Conservation (phyloP, 2,797 vertebrate genomes). For the Gallinago stenura region DNA sequence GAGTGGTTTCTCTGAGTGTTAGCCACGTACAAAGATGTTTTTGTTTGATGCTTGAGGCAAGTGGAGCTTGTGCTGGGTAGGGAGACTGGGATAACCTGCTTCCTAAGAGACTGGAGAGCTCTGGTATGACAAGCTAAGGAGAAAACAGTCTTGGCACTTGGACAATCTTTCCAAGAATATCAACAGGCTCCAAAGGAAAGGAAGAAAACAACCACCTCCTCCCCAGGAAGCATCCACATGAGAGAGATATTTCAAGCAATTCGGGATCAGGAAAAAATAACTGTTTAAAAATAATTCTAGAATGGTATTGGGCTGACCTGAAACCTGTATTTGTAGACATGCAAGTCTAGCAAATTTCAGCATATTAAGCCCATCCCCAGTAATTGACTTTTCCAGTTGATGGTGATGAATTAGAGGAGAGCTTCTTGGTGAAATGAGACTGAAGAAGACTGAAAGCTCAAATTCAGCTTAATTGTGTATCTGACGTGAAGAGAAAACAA, state of each 20-base stretch:
- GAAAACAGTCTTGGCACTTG: not conserved
- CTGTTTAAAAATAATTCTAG: not conserved
- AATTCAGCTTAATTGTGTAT: not conserved
- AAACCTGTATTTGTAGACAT: not conserved
- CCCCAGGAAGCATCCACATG: not conserved
- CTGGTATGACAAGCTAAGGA: not conserved
- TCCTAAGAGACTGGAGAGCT: not conserved
- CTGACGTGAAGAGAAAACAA: not conserved
- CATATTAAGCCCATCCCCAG: not conserved
- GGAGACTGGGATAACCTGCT: not conserved
- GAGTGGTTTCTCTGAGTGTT: not conserved
- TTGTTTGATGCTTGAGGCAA: constrained; percentile 3
- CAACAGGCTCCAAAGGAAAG: not conserved
- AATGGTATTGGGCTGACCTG: not conserved
- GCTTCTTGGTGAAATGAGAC: not conserved
- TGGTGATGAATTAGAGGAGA: not conserved
- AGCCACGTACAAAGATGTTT: not conserved
- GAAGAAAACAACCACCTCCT: not conserved
- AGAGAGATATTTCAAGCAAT: not conserved
- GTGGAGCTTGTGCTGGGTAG: not conserved
- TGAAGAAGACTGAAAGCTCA: constrained; percentile 6
- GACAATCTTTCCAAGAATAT: not conserved
- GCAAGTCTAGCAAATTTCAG: not conserved
- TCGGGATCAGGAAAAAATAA: not conserved
- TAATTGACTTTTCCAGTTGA: not conserved